These are phyloP conservation scores for Dasypogon diadema DNA, from an alignment of 2,888 invertebrate genomes.

Conservation along the genomic window DNA sequence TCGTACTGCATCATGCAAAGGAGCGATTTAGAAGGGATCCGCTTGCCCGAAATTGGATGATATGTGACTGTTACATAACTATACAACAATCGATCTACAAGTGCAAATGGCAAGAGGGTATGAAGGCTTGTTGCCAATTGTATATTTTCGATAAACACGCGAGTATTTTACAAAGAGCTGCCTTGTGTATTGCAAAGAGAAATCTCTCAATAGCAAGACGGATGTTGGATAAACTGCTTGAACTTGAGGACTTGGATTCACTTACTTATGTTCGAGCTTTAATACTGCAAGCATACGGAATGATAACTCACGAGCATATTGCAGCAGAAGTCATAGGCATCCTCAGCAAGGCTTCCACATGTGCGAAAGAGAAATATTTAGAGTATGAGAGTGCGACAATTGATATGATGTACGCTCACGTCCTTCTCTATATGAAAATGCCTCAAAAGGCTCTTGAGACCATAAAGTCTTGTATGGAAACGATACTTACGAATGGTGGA, in stretches of 20 bases:
- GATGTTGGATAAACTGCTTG: constrained; percentile 63
- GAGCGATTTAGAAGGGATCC: constrained; percentile 76
- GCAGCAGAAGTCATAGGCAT: constrained; percentile 73
- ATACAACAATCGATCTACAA: constrained; percentile 70
- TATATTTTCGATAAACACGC: constrained; percentile 77
- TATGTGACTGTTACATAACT: constrained; percentile 73
- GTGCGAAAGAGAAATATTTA: constrained; percentile 80
- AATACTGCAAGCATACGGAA: constrained; percentile 77
- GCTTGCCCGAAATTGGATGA: constrained; percentile 75
- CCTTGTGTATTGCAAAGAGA: constrained; percentile 66
- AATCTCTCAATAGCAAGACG: constrained; percentile 66
- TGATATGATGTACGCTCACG: constrained; percentile 83
- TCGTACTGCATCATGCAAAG: constrained; percentile 74
- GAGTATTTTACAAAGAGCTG: constrained; percentile 71
- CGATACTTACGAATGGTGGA: constrained; percentile 84
- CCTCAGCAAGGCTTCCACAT: constrained; percentile 78
- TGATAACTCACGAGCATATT: constrained; percentile 68
- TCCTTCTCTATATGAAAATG: constrained; percentile 79
- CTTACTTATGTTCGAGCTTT: constrained; percentile 74
- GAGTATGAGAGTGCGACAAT: constrained; percentile 81
- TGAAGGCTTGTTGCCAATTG: constrained; percentile 77
- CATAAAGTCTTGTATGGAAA: constrained; percentile 77
- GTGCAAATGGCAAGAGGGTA: constrained; percentile 77
- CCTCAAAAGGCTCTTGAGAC: constrained; percentile 80
- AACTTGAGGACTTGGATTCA: constrained; percentile 67